Percentiles rank a stretch among this genome's conserved stretches.
These are phyloP conservation scores for Camponotus vicinus DNA, from an alignment of 1,140 invertebrate genomes.

Conservation along the genomic window DNA sequence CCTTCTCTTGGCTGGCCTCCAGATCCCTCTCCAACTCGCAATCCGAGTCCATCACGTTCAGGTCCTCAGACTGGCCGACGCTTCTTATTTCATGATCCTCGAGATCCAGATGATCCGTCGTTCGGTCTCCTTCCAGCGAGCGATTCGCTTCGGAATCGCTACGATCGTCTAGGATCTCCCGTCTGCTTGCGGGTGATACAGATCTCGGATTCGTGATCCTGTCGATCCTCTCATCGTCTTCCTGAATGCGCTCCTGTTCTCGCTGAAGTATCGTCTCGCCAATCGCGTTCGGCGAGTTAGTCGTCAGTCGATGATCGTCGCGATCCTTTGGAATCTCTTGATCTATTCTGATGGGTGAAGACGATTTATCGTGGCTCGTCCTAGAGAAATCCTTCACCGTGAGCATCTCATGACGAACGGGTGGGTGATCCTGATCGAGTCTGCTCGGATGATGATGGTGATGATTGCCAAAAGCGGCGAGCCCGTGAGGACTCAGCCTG, in stretches of 20 bases:
- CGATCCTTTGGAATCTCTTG: conserved; percentile 69
- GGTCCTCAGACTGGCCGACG: conserved; percentile 82
- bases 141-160: conserved; percentile 83
- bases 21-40: conserved; percentile 81
- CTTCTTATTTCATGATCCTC: conserved; percentile 83
- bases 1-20: conserved; percentile 76
- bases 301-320: conserved; percentile 63
- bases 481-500: conserved; percentile 80
- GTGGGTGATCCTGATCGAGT: conserved; percentile 73
- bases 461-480: conserved; percentile 69
- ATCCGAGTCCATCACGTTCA: conserved; percentile 86
- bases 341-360: conserved; percentile 80
- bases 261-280: conserved; percentile 69
- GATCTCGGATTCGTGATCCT: conserved; percentile 75
- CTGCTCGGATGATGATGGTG: conserved; percentile 71
- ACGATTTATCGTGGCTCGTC: conserved; percentile 79
- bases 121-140: conserved; percentile 81
- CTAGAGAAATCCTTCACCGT: conserved; percentile 83
- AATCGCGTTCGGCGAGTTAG: conserved; percentile 66
- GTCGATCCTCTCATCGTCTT: conserved; percentile 75
- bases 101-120: conserved; percentile 79
- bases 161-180: conserved; percentile 81
- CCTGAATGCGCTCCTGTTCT: conserved; percentile 70
- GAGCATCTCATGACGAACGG: conserved; percentile 77
- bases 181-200: conserved; percentile 77